These are phyloP conservation scores for Mythimna vitellina DNA, from an alignment of 2,888 invertebrate species.

Conservation along the genomic window DNA sequence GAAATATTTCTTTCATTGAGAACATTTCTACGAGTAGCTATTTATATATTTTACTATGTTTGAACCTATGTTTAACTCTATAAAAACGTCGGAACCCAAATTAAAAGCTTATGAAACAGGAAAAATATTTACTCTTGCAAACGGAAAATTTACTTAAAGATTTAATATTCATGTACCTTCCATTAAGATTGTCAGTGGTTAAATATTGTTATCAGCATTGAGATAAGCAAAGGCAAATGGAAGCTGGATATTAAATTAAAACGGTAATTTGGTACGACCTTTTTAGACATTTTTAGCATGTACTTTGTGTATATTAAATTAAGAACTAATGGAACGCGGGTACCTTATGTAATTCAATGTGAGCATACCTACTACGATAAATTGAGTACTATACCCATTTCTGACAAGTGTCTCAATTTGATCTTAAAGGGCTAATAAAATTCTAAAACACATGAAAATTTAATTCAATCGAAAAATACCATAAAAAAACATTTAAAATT, in stretches of 20 bases:
- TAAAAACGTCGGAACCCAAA: constrained; percentile 39
- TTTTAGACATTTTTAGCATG: not conserved
- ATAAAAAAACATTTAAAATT: too few relatives aligned
- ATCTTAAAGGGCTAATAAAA: too few relatives aligned
- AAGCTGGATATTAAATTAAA: constrained; percentile 9
- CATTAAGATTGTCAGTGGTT: constrained; percentile 45
- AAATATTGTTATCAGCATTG: constrained; percentile 48
- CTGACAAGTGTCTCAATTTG: too few relatives aligned
- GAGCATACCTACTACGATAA: not conserved
- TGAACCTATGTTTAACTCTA: constrained; percentile 15
- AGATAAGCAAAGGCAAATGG: constrained; percentile 43
- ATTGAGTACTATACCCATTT: too few relatives aligned
- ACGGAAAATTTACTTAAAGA: constrained; percentile 50
- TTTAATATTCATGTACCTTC: constrained; percentile 32
- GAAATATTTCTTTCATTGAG: not conserved
- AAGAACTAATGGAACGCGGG: too few relatives aligned
- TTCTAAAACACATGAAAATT: too few relatives aligned
- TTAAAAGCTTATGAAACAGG: constrained; percentile 26
- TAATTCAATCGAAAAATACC: too few relatives aligned
- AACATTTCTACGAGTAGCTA: not conserved
- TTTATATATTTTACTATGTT: not conserved
- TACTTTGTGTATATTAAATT: too few relatives aligned
- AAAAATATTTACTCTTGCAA: constrained; percentile 50
- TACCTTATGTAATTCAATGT: not conserved
- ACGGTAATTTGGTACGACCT: not conserved